These are phyloP conservation scores for Octonoba sinensis DNA, from an alignment of 2,888 invertebrate genomes.

Conservation along the genomic window DNA sequence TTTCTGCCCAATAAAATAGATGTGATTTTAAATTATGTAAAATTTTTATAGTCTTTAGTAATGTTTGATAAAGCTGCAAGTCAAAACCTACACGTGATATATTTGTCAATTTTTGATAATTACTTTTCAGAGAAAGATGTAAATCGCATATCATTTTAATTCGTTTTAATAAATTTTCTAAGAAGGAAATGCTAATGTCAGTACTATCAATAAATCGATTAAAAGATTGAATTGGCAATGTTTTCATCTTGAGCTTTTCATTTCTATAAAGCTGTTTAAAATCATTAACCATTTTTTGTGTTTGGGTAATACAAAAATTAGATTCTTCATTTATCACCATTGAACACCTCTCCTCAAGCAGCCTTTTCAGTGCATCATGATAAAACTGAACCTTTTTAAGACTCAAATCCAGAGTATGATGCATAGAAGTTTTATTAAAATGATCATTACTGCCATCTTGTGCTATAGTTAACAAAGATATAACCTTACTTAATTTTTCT, in stretches of 20 bases:
- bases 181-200: conserved; percentile 34
- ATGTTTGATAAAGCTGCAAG: conserved; percentile 31
- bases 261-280: conserved; percentile 32
- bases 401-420: not conserved
- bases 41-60: conserved; percentile 25
- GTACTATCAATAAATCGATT: conserved; percentile 48
- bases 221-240: conserved; percentile 40
- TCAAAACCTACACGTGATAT: conserved; percentile 33
- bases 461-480: not conserved
- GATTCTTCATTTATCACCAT: conserved; percentile 40
- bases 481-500: conserved; percentile 36
- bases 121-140: conserved; percentile 37
- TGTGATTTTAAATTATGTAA: conserved; percentile 22
- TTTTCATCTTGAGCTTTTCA: conserved; percentile 45
- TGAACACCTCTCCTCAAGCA: conserved; percentile 36
- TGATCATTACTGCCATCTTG: not conserved
- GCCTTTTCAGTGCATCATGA: conserved; percentile 21
- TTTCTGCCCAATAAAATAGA: conserved; percentile 44
- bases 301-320: conserved; percentile 28
- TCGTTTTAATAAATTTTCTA: conserved; percentile 35
- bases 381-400: conserved; percentile 30
- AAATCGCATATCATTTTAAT: conserved; percentile 39
- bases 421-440: not conserved
- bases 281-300: conserved; percentile 29
- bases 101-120: conserved; percentile 47